These are phyloP conservation scores for Margaritifera margaritifera DNA, from an alignment of 2,888 invertebrate genomes.

Conservation along the genomic window DNA sequence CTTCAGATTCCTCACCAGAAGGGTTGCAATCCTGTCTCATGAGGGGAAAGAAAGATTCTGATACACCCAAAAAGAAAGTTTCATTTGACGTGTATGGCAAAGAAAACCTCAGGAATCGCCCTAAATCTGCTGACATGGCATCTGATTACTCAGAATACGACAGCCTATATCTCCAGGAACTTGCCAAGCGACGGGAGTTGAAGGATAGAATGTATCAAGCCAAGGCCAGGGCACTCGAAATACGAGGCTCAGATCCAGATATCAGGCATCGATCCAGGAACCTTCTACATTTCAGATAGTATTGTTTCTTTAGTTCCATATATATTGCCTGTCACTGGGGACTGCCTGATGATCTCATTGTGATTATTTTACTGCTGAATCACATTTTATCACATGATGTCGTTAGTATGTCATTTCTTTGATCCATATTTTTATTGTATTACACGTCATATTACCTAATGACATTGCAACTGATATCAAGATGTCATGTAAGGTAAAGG, in stretches of 20 bases:
- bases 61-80: conserved; percentile 65
- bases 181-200: conserved; percentile 52
- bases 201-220: conserved; percentile 58
- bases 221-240: conserved; percentile 46
- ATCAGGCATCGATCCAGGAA: conserved; percentile 44
- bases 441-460: no score
- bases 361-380: no score
- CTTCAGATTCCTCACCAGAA: conserved; percentile 45
- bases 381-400: no score
- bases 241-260: conserved; percentile 38
- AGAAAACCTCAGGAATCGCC: conserved; percentile 55
- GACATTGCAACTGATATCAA: no score
- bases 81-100: conserved; percentile 64
- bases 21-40: conserved; percentile 55
- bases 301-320: no score
- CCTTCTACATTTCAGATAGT: conserved; percentile 49
- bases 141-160: conserved; percentile 46
- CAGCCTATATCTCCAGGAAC: conserved; percentile 46
- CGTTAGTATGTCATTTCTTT: no score
- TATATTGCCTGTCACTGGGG: no score
- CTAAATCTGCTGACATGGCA: conserved; percentile 36
- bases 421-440: no score
- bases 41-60: conserved; percentile 50
- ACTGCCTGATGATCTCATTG: no score
- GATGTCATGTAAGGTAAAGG: no score